phyloP scores from a whole-genome alignment of 1,140 invertebrate genomes.

The Drosophila virilis region DNA sequence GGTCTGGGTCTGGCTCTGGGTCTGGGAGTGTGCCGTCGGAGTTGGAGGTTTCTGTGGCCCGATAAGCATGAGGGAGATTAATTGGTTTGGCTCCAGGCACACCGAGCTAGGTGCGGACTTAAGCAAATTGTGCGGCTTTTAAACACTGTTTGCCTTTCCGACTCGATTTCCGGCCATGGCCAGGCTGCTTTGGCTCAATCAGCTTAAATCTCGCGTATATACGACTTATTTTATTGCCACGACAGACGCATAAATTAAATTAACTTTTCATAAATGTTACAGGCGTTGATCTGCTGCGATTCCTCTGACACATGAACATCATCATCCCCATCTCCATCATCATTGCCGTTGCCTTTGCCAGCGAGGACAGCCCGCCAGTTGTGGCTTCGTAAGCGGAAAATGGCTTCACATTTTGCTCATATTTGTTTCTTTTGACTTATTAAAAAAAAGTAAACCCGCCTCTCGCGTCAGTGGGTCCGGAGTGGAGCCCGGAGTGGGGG shows the following conservation, averaged over 20 bases:
- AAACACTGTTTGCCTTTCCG: constrained; percentile 31
- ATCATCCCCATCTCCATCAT: constrained; percentile 6
- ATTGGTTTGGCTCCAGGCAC: constrained; percentile 59
- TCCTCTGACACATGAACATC: constrained; percentile 25
- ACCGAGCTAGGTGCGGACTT: constrained; percentile 42
- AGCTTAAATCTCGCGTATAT: constrained; percentile 54
- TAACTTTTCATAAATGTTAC: constrained; percentile 46
- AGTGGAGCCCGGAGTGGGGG: neutral
- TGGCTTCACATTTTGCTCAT: constrained; percentile 37
- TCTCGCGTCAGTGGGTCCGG: constrained; percentile 4
- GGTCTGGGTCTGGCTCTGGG: neutral
- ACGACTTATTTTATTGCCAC: constrained; percentile 34
- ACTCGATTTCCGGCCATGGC: constrained; percentile 52
- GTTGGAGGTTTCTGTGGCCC: neutral
- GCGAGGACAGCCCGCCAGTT: constrained; percentile 12
- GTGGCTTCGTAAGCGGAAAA: constrained; percentile 22
- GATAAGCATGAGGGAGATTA: constrained; percentile 60
- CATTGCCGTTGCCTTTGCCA: neutral
- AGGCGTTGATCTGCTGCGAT: constrained; percentile 45
- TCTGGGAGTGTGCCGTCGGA: neutral
- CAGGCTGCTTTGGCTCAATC: constrained; percentile 53
- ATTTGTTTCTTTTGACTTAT: constrained; percentile 31
- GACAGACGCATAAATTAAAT: constrained; percentile 67
- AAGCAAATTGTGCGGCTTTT: constrained; percentile 50
- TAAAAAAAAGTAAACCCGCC: constrained; percentile 42